Conservation (phyloP, 2,113 vertebrate species). For the Pseudorasbora parva region DNA sequence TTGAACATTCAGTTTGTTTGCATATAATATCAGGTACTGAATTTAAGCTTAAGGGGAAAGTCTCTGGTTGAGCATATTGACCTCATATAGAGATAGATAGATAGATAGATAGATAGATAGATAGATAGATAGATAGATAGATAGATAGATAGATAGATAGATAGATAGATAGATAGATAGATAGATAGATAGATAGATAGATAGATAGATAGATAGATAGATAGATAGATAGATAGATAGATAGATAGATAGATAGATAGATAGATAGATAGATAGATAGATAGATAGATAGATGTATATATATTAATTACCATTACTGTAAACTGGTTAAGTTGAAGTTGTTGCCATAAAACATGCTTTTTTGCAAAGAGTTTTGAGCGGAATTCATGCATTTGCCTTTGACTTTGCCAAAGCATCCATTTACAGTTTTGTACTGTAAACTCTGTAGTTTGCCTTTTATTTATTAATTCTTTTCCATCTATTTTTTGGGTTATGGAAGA, state of each 20-base stretch:
- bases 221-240: too few species aligned
- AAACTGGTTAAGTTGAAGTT: background rate
- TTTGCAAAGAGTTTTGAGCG: background rate
- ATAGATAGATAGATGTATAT: too few species aligned
- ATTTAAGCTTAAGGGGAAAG: conserved; percentile 16
- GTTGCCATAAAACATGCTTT: too few species aligned
- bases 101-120: too few species aligned
- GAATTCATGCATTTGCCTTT: background rate
- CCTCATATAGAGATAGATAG: too few species aligned
- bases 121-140: too few species aligned
- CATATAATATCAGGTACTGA: conserved; percentile 32
- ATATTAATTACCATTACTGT: background rate
- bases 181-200: too few species aligned
- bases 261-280: too few species aligned
- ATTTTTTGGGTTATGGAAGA: conserved; percentile 4
- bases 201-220: too few species aligned
- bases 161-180: too few species aligned
- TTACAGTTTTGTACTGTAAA: conserved; percentile 1
- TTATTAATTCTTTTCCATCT: conserved; percentile 1
- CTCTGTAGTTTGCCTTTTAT: conserved; percentile 2
- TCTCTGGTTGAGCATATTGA: background rate
- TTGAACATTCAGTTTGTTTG: conserved; percentile 21
- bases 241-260: too few species aligned
- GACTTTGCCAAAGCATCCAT: background rate
- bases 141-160: too few species aligned